Percentiles rank a stretch among this genome's conserved stretches.
Evolutionary conservation across 2,797 vertebrate species (phyloP).

Genomic region (Danionella dracula): DNA sequence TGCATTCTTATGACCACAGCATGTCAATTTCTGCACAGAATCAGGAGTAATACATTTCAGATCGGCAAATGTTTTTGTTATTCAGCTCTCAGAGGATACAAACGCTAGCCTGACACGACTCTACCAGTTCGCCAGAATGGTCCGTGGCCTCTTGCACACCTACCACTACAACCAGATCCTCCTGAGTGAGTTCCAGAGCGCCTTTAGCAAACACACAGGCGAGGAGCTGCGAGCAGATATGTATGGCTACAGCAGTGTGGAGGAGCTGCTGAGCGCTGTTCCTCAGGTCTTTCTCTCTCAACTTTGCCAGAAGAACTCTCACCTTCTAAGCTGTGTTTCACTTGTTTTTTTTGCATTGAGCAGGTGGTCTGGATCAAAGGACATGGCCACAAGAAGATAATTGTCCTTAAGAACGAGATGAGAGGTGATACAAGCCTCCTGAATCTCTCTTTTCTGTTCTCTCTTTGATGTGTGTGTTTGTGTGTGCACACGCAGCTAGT

Average conservation of each 20-base stretch:
- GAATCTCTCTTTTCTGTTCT: constrained; percentile 2
- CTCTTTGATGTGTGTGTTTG: constrained; percentile 2
- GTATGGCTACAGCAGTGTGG: constrained; percentile 79
- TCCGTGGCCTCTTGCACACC: constrained; percentile 88
- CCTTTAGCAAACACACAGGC: constrained; percentile 87
- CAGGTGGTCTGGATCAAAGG: constrained; percentile 99
- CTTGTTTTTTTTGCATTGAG: background rate
- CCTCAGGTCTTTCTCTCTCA: constrained; percentile 85
- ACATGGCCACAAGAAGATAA: constrained; percentile 95
- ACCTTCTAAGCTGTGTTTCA: too few species aligned
- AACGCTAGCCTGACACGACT: constrained; percentile 73
- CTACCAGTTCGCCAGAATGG: constrained; percentile 88
- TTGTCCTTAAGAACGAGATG: constrained; percentile 98
- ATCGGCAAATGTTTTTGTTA: background rate
- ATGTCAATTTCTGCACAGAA: too few species aligned
- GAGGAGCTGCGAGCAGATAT: constrained; percentile 75
- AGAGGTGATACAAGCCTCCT: constrained; percentile 71
- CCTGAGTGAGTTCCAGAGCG: constrained; percentile 84
- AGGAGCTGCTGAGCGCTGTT: constrained; percentile 88
- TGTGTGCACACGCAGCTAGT: constrained; percentile 51
- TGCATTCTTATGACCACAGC: too few species aligned
- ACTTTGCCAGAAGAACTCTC: too few species aligned
- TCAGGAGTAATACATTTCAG: too few species aligned
- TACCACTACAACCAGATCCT: constrained; percentile 99
- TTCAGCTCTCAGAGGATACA: constrained; percentile 76